Evolutionary conservation across 2,113 vertebrate species (phyloP).

Genomic region (Otocyon megalotis): DNA sequence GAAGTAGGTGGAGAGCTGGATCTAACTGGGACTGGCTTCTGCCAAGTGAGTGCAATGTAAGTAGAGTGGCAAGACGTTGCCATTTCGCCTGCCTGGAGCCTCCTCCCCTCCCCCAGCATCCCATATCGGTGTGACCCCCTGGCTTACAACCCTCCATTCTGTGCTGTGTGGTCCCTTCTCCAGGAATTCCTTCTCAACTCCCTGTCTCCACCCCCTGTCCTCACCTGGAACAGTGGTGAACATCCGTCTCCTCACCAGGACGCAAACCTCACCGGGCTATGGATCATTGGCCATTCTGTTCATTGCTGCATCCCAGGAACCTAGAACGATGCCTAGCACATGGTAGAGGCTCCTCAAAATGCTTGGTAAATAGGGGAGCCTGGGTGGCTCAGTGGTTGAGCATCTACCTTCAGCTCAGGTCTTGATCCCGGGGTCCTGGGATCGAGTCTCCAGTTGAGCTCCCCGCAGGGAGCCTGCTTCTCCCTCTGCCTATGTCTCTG

Average conservation of each 20-base stretch:
- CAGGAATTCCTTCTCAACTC: neutral
- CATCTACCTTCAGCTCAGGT: too few species aligned
- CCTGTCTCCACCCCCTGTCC: neutral
- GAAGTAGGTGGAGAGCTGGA: neutral
- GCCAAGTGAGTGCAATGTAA: neutral
- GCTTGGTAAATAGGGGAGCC: neutral
- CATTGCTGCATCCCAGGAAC: neutral
- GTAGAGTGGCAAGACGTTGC: neutral
- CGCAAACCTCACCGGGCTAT: neutral
- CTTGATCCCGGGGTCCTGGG: too few species aligned
- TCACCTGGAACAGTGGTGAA: neutral
- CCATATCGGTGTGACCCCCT: neutral
- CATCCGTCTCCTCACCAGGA: neutral
- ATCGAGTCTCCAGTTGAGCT: too few species aligned
- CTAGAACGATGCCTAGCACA: neutral
- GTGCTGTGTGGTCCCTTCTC: neutral
- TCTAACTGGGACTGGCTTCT: neutral
- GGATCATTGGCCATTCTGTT: neutral
- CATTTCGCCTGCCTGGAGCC: neutral
- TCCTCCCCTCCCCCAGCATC: neutral
- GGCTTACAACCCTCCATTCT: neutral
- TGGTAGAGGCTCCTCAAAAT: neutral
- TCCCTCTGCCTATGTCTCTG: too few species aligned
- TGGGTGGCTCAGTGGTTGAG: too few species aligned
- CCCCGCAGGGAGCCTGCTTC: too few species aligned